phyloP scores from a whole-genome alignment of 1,140 invertebrate species.

The Heterodera carotae region DNA sequence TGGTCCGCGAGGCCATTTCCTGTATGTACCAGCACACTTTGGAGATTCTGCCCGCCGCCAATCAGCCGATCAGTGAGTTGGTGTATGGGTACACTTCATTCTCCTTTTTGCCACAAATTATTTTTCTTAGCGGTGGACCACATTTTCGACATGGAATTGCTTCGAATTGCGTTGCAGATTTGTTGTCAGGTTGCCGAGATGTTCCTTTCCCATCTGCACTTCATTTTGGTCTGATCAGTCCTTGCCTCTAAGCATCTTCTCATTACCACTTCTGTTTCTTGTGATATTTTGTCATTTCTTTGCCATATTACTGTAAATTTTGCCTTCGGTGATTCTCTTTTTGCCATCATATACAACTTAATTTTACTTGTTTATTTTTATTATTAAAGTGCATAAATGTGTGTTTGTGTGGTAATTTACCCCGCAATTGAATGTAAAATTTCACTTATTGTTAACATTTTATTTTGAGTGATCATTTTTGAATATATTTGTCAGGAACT shows the following conservation, averaged over 20 bases:
- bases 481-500: too few species aligned
- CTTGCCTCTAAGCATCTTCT: neutral
- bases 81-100: neutral
- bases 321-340: too few species aligned
- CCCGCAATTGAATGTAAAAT: neutral
- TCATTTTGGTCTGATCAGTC: constrained; percentile 5
- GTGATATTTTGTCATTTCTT: neutral
- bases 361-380: too few species aligned
- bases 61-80: constrained; percentile 11
- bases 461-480: too few species aligned
- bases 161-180: constrained; percentile 11
- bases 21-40: constrained; percentile 12
- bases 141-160: neutral
- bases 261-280: neutral
- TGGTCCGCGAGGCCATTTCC: constrained; percentile 15
- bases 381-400: too few species aligned
- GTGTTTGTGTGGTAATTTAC: too few species aligned
- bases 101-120: neutral
- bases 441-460: neutral
- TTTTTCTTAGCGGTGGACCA: constrained; percentile 15
- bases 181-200: constrained; percentile 19
- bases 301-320: neutral
- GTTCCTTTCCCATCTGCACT: constrained; percentile 21
- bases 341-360: too few species aligned
- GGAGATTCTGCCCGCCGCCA: constrained; percentile 16